Evolutionary conservation across 2,888 invertebrate genomes (phyloP), one percentile per base, ranked within the genome.

Genomic region (Acrobasis consociella): DNA sequence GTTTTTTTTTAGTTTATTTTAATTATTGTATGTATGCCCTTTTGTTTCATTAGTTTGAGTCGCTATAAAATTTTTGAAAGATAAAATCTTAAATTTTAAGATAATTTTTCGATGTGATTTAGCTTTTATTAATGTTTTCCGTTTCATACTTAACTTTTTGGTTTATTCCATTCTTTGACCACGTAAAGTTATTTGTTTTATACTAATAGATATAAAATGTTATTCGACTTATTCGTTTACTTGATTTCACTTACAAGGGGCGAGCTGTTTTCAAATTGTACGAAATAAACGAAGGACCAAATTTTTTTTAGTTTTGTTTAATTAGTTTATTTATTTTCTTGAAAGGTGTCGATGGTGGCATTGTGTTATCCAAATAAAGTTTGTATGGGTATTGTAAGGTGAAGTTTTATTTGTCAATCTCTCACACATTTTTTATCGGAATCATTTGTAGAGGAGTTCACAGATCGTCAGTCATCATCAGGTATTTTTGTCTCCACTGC

Each of bases 331-430:
- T 77, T 80, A 77, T 78, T 74, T 67, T 73, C 70, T 72, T 74
- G 71, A 71, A 63, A 73, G 71, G 67, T 75, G 69, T 74, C 72
- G 65, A 73, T 69, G 66, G 64, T 53, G 72, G 78, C 77, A 76
- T 80, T 72, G 70, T 78, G 79, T 82, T 80, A 80, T 78, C 76
- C 75, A 77, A 86, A 86, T 86, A 86, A 86, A 86, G 80, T 84
- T 85, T 85, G 82, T 82, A 83, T 75, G 80, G 79, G 80, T 72
- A 80, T 62, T 50, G 49, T 46, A 62, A 38, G 9, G 51, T 17
- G 64, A 64, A 56, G 63, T 72, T 69, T 78, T 63, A 72, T 76
- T 78, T 67, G 53, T 64, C 7, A 46, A 13, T 42, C 42, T 31
- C 31, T 31, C 31, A 7, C 7, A 5, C 5, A 22, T 31, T 31